Evolutionary conservation across 2,888 invertebrate species (phyloP), one percentile per base, ranked within the genome.

Genomic region (Chelonus formosanus): DNA sequence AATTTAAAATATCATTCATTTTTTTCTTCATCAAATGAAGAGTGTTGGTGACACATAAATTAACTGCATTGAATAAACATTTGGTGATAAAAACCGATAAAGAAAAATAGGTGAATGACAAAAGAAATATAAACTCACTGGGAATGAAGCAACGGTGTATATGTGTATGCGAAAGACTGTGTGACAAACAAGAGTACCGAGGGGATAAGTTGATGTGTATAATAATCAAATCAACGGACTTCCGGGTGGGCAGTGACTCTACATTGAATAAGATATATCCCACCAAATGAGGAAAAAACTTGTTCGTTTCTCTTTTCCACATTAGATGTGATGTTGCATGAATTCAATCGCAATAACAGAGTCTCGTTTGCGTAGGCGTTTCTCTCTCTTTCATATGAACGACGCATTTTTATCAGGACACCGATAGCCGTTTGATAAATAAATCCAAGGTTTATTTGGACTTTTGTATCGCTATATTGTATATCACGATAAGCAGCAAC

Each of bases 371-470:
- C 72, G 70, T 72, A 60, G 67, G 69, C 71, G 69, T 70, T 69
- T 69, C 73, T 62, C 59, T 65, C 56, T 62, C 69, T 71, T 68
- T 73, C 44, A 67, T 50, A 34, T 32, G 5, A 7, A 64, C 60
- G 56, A 56, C 63, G 63, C 61, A 56, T 31, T 60, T 54, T 64
- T 54, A 65, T 57, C 58, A 55, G 40, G 62, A 68, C 68, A 69
- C 64, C 68, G 70, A 67, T 62, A 59, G 71, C 67, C 71, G 75
- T 59, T 65, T 73, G 76, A 74, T 75, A 75, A 75, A 76, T 73
- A 74, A 75, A 76, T 75, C 68, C 69, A 62, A 67, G 70, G 71
- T 74, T 76, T 72, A 71, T 75, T 76, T 70, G 68, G 67, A 64
- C 65, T 60, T 57, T 50, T n/a, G 6, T 47, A 65, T 48, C 48